Conservation (phyloP, 2,797 vertebrate species). For the Lycodopsis pacificus region DNA sequence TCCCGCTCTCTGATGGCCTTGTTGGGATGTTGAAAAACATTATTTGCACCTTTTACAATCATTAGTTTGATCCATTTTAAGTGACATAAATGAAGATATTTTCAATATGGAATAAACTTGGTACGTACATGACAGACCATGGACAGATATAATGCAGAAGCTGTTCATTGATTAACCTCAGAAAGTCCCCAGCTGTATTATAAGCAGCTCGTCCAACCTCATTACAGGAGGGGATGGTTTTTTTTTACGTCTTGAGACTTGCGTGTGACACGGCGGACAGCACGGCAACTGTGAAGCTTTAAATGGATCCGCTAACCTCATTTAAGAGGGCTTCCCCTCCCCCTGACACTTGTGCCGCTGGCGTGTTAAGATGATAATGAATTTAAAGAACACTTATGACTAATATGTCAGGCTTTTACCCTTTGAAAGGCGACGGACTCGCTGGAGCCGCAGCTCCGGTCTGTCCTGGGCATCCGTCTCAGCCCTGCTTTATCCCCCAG, state of each 20-base stretch:
- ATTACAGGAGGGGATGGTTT: constrained; percentile 73
- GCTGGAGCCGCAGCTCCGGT: constrained; percentile 85
- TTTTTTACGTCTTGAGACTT: constrained; percentile 77
- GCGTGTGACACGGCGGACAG: constrained; percentile 82
- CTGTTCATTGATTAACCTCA: constrained; percentile 76
- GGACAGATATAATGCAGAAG: constrained; percentile 61
- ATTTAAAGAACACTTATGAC: constrained; percentile 92
- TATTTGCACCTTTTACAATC: neutral
- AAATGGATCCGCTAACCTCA: constrained; percentile 85
- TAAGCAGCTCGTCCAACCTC: constrained; percentile 75
- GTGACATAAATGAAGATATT: constrained; percentile 11
- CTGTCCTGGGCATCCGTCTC: constrained; percentile 82
- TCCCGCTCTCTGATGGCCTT: constrained; percentile 10
- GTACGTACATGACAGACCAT: constrained; percentile 23
- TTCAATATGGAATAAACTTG: constrained; percentile 31
- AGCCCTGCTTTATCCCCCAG: constrained; percentile 79
- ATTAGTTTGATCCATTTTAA: constrained; percentile 1
- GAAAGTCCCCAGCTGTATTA: constrained; percentile 71
- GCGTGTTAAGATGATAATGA: constrained; percentile 88
- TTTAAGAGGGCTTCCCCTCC: constrained; percentile 84
- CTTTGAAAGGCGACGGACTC: constrained; percentile 87
- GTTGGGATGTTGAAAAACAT: neutral
- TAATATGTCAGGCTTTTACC: constrained; percentile 89
- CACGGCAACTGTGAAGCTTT: constrained; percentile 83
- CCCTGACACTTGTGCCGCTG: constrained; percentile 84